Conservation (phyloP, 1,140 invertebrate species). For the Drosophila erecta region DNA sequence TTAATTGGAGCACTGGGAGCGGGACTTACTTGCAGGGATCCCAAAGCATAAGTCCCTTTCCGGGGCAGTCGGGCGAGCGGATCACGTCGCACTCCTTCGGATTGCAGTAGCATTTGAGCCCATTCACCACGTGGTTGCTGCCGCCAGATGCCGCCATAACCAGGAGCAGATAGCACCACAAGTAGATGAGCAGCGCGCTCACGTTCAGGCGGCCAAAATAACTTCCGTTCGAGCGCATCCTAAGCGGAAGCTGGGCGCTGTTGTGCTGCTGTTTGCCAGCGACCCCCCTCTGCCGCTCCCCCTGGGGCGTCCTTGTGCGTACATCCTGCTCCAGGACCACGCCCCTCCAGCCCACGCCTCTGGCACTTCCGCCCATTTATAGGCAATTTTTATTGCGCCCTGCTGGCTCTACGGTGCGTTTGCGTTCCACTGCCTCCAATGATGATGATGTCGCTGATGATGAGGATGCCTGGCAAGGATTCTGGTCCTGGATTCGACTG, state of each 20-base stretch:
- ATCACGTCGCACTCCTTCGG: slow-evolving; percentile 86
- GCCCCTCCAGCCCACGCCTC: background rate
- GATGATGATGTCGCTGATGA: slow-evolving; percentile 10
- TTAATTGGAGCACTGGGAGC: slow-evolving; percentile 11
- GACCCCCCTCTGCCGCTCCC: background rate
- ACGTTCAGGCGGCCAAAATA: slow-evolving; percentile 82
- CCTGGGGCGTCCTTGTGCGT: slow-evolving; percentile 1
- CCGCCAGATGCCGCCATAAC: slow-evolving; percentile 81
- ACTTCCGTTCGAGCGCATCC: slow-evolving; percentile 75
- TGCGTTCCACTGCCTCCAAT: slow-evolving; percentile 23
- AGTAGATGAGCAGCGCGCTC: slow-evolving; percentile 81
- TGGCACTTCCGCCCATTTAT: slow-evolving; percentile 72
- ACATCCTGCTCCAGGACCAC: slow-evolving; percentile 5
- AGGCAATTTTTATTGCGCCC: slow-evolving; percentile 77
- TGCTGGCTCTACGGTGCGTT: slow-evolving; percentile 20
- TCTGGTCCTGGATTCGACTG: slow-evolving; percentile 15
- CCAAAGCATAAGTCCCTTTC: slow-evolving; percentile 86
- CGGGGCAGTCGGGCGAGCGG: slow-evolving; percentile 86
- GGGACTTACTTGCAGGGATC: slow-evolving; percentile 86
- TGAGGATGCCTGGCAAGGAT: slow-evolving; percentile 5
- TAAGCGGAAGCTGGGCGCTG: slow-evolving; percentile 73
- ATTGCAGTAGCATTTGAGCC: slow-evolving; percentile 86
- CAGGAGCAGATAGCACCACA: slow-evolving; percentile 80
- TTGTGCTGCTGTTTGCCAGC: slow-evolving; percentile 42
- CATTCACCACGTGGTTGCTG: slow-evolving; percentile 78